These are phyloP conservation scores for Cheilosia variabilis DNA, from an alignment of 2,888 invertebrate genomes.

Conservation along the genomic window DNA sequence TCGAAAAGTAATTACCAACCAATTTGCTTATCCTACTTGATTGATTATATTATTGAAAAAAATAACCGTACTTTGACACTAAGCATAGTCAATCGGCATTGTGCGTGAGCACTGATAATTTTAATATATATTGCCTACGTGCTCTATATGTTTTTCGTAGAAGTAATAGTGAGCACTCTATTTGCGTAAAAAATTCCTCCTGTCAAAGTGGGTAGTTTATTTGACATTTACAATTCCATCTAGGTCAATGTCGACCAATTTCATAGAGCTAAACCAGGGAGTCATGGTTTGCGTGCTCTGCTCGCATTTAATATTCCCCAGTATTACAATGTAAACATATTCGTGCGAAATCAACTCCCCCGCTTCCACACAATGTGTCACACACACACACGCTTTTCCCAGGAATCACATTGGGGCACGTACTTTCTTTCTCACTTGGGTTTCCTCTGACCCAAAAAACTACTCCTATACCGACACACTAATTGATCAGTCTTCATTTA, in stretches of 20 bases:
- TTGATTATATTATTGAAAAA: conserved; percentile 5
- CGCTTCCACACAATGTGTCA: conserved; percentile 6
- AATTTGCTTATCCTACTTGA: conserved; percentile 10
- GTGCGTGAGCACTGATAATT: not conserved
- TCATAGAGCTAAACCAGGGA: conserved; percentile 8
- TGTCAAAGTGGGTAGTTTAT: not conserved
- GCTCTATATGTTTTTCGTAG: not conserved
- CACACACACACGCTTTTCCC: conserved; percentile 4
- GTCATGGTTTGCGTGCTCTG: conserved; percentile 8
- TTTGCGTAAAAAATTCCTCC: no score
- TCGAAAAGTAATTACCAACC: not conserved
- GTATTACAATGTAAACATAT: not conserved
- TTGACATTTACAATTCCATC: conserved; percentile 4
- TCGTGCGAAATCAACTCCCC: conserved; percentile 16
- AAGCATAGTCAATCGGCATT: not conserved
- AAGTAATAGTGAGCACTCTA: not conserved
- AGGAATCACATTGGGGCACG: conserved; percentile 31
- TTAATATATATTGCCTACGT: not conserved
- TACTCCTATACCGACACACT: not conserved
- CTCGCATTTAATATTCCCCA: conserved; percentile 15
- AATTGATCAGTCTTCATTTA: conserved; percentile 38
- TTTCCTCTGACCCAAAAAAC: conserved; percentile 38
- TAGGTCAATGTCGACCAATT: conserved; percentile 34
- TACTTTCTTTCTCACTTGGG: conserved; percentile 23
- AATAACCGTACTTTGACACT: conserved; percentile 8